These are phyloP conservation scores for Stigmatopora argus DNA, from an alignment of 2,113 vertebrate species.

Conservation along the genomic window DNA sequence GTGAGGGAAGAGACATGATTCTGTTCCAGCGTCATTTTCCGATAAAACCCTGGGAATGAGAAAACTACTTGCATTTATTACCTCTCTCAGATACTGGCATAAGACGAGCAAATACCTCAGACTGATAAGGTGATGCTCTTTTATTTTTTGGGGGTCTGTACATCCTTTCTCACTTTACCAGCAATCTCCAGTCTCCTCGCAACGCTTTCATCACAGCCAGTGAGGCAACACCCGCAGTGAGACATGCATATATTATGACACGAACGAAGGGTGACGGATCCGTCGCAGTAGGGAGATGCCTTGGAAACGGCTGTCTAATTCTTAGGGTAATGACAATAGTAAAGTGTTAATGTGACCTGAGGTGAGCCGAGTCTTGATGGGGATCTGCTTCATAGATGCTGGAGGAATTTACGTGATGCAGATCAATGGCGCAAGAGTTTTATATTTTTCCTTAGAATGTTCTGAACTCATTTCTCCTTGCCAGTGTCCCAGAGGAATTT, in stretches of 20 bases:
- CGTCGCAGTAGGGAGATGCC: conserved; percentile 41
- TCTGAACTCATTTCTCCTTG: neutral
- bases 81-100: conserved; percentile 33
- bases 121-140: conserved; percentile 54
- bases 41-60: conserved; percentile 38
- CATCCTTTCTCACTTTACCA: conserved; percentile 54
- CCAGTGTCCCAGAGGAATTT: neutral
- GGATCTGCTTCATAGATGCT: conserved; percentile 16
- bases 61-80: conserved; percentile 39
- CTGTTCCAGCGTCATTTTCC: conserved; percentile 30
- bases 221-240: conserved; percentile 28
- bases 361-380: conserved; percentile 10
- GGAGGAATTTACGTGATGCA: conserved; percentile 5
- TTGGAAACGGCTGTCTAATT: conserved; percentile 36
- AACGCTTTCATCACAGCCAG: conserved; percentile 41
- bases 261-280: conserved; percentile 57
- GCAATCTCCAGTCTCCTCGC: conserved; percentile 50
- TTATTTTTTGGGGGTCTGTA: conserved; percentile 36
- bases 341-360: conserved; percentile 27
- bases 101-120: conserved; percentile 42
- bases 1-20: conserved; percentile 25
- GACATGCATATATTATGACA: conserved; percentile 51
- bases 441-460: neutral
- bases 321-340: conserved; percentile 45
- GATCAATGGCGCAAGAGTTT: neutral